Conservation (phyloP, 92 coral and sea anemone species). For the Phenganax subtilis region DNA sequence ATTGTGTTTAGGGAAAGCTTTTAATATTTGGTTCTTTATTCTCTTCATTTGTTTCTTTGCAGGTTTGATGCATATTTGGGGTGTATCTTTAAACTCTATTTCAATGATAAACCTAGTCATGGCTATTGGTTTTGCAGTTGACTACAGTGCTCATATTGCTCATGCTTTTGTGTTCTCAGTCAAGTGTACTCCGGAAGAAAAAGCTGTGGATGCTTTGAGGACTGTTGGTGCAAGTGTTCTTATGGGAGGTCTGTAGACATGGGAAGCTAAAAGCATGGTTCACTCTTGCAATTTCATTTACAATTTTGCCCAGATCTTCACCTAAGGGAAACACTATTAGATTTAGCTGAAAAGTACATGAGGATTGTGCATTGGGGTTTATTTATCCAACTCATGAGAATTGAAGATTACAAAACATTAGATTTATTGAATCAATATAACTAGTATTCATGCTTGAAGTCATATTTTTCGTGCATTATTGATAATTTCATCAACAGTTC, state of each 20-base stretch:
- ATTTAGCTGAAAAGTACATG: too few species aligned
- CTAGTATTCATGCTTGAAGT: not conserved
- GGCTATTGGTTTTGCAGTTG: slow-evolving; percentile 93
- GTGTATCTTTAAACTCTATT: slow-evolving; percentile 69
- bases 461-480: not conserved
- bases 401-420: too few species aligned
- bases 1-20: not conserved
- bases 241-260: slow-evolving; percentile 65
- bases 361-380: too few species aligned
- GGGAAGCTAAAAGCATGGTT: not conserved
- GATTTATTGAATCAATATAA: not conserved
- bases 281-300: not conserved
- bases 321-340: too few species aligned
- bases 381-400: too few species aligned
- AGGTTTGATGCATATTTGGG: slow-evolving; percentile 78
- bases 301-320: not conserved
- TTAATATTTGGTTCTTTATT: not conserved
- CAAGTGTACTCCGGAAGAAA: slow-evolving; percentile 60
- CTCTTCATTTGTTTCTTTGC: not conserved
- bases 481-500: not conserved
- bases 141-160: slow-evolving; percentile 93
- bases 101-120: slow-evolving; percentile 89
- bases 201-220: slow-evolving; percentile 72
- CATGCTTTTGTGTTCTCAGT: slow-evolving; percentile 71
- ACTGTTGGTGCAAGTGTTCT: slow-evolving; percentile 84